Conservation (phyloP, 2,888 invertebrate genomes). For the Mechanitis messenoides region DNA sequence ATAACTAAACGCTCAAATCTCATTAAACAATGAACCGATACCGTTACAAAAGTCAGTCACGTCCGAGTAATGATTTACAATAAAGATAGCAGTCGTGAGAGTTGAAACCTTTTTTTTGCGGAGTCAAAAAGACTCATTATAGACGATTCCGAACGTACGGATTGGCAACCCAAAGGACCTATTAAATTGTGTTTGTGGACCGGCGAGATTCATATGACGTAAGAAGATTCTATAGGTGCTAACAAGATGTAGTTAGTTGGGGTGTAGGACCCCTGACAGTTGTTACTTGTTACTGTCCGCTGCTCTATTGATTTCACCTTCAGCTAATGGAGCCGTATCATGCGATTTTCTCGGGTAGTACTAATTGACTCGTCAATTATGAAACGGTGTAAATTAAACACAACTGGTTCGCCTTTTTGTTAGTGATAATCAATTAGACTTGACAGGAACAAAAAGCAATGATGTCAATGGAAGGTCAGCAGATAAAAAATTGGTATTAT, state of each 20-base stretch:
- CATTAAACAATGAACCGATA: conserved; percentile 32
- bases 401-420: conserved; percentile 25
- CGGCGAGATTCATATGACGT: conserved; percentile 52
- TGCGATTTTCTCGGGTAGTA: conserved; percentile 40
- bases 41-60: conserved; percentile 44
- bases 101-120: conserved; percentile 44
- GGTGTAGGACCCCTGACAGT: conserved; percentile 24
- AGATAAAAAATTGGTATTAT: conserved; percentile 14
- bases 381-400: conserved; percentile 19
- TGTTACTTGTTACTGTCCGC: conserved; percentile 36
- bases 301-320: conserved; percentile 54
- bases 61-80: conserved; percentile 50
- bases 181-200: conserved; percentile 51
- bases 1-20: conserved; percentile 25
- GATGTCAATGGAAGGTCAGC: conserved; percentile 32
- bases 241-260: conserved; percentile 54
- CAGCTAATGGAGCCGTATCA: conserved; percentile 47
- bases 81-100: conserved; percentile 51
- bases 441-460: conserved; percentile 29
- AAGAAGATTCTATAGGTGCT: conserved; percentile 53
- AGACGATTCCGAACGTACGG: conserved; percentile 44
- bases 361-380: conserved; percentile 39
- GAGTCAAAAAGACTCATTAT: conserved; percentile 50
- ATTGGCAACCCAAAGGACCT: conserved; percentile 53
- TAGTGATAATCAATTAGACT: conserved; percentile 28